These are phyloP conservation scores for Diarsia mendica DNA, from an alignment of 2,888 invertebrate species.

Conservation along the genomic window DNA sequence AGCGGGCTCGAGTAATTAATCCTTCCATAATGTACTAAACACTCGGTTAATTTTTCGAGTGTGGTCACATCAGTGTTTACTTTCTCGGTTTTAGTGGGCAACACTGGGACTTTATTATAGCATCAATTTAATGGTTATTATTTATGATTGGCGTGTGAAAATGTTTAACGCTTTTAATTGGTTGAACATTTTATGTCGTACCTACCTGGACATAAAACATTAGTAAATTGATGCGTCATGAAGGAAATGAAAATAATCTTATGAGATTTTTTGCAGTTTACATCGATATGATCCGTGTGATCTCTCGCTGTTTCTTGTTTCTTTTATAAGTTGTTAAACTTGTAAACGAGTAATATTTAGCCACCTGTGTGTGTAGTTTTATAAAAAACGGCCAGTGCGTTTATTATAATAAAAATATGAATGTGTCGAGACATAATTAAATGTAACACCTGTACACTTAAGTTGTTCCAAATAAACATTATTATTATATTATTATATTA, in stretches of 20 bases:
- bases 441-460: too few species aligned
- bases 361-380: conserved; percentile 30
- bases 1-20: conserved; percentile 80
- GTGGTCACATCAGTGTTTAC: conserved; percentile 76
- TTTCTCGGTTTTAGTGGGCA: conserved; percentile 74
- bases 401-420: conserved; percentile 44
- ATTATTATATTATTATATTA: too few species aligned
- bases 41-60: conserved; percentile 73
- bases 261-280: conserved; percentile 56
- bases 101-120: conserved; percentile 78
- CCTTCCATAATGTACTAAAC: conserved; percentile 80
- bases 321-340: conserved; percentile 23
- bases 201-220: conserved; percentile 67
- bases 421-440: conserved; percentile 60
- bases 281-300: conserved; percentile 30
- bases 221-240: conserved; percentile 66
- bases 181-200: conserved; percentile 70
- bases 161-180: conserved; percentile 77
- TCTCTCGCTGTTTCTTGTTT: conserved; percentile 20
- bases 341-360: conserved; percentile 37
- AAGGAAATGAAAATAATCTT: conserved; percentile 51
- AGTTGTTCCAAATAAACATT: too few species aligned
- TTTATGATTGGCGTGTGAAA: conserved; percentile 85
- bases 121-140: conserved; percentile 81
- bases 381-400: conserved; percentile 29